Conservation (phyloP, 2,113 vertebrate genomes). For the Hydrochoerus hydrochaeris region DNA sequence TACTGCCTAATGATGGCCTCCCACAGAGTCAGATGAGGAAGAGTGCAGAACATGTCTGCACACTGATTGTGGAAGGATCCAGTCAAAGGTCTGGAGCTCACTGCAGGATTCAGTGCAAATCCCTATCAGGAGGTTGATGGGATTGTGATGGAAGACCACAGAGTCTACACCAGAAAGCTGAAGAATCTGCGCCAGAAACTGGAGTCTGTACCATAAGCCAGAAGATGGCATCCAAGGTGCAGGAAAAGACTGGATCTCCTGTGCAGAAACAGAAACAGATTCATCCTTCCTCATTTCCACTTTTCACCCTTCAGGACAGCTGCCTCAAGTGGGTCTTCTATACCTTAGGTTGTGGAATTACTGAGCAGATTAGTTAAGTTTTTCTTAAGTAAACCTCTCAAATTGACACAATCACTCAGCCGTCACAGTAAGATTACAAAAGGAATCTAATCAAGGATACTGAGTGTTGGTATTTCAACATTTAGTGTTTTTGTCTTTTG, state of each 20-base stretch:
- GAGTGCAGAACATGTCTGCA: not conserved
- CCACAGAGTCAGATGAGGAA: not conserved
- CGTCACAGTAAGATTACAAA: not conserved
- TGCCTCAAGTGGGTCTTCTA: not conserved
- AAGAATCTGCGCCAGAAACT: not conserved
- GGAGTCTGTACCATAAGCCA: not conserved
- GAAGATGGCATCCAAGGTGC: not conserved
- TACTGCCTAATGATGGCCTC: not conserved
- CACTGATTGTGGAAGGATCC: not conserved
- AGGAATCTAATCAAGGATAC: not conserved
- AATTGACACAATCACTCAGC: not conserved
- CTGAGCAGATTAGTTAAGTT: not conserved
- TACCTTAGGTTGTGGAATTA: not conserved
- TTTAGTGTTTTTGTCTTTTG: not conserved
- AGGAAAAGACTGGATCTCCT: not conserved
- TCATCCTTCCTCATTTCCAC: not conserved
- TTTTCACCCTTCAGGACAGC: too few relatives aligned
- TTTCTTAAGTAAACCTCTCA: not conserved
- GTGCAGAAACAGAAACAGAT: not conserved
- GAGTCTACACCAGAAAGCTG: not conserved
- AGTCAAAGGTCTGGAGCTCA: not conserved
- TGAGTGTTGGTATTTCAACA: not conserved
- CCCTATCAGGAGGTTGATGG: not conserved
- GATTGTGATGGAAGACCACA: not conserved
- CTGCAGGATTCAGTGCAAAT: not conserved